phyloP scores from a whole-genome alignment of 2,797 vertebrate genomes.

The Intellagama lesueurii region DNA sequence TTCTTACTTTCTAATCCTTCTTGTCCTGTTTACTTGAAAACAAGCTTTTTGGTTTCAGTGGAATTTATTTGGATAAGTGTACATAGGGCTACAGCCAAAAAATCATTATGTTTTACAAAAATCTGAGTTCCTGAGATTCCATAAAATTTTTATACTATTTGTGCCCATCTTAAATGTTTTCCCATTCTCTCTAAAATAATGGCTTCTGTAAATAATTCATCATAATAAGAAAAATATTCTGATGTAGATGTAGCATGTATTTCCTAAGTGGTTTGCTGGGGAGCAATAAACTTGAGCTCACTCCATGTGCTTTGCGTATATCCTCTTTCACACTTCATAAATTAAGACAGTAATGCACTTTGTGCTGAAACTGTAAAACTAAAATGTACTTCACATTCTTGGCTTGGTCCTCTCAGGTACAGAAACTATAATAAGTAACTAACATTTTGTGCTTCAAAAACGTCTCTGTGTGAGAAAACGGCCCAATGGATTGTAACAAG shows the following conservation, averaged over 20 bases:
- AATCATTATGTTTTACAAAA: neutral
- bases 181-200: slow-evolving; percentile 5
- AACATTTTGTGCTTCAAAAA: slow-evolving; percentile 19
- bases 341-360: slow-evolving; percentile 28
- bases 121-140: neutral
- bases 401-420: slow-evolving; percentile 32
- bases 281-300: neutral
- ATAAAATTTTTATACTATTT: neutral
- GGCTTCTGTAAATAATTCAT: slow-evolving; percentile 21
- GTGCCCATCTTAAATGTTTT: slow-evolving; percentile 8
- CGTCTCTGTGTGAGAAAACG: slow-evolving; percentile 26
- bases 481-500: slow-evolving; percentile 6
- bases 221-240: slow-evolving; percentile 23
- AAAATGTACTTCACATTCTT: slow-evolving; percentile 32
- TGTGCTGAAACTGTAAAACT: slow-evolving; percentile 46
- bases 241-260: neutral
- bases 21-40: neutral
- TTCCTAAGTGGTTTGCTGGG: slow-evolving; percentile 29
- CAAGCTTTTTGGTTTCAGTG: neutral
- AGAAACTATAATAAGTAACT: slow-evolving; percentile 31
- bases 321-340: slow-evolving; percentile 34
- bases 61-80: neutral
- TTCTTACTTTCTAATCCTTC: neutral
- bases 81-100: neutral
- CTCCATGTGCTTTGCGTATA: slow-evolving; percentile 23